Evolutionary conservation across 2,888 invertebrate genomes (phyloP).

Genomic region (Ligdia adustata): DNA sequence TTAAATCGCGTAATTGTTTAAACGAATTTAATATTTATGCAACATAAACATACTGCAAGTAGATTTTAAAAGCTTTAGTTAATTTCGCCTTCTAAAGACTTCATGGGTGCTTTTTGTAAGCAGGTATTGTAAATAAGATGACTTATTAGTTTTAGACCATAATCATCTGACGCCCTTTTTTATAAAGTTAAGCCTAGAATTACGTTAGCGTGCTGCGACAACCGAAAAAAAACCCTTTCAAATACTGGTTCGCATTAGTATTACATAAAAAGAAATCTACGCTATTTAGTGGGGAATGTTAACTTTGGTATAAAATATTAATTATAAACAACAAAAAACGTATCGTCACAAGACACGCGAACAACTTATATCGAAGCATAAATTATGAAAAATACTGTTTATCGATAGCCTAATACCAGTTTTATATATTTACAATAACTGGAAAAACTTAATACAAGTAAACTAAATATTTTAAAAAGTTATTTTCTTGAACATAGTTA

Average conservation of each 20-base stretch:
- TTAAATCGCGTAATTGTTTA: no score
- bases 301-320: constrained; percentile 88
- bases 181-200: constrained; percentile 72
- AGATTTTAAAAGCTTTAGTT: no score
- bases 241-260: constrained; percentile 49
- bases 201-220: constrained; percentile 58
- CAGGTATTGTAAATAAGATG: no score
- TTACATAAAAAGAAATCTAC: constrained; percentile 63
- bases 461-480: constrained; percentile 32
- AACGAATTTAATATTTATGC: no score
- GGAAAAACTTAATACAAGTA: constrained; percentile 61
- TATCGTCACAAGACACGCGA: constrained; percentile 76
- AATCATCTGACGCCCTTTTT: constrained; percentile 18
- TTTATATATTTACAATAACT: constrained; percentile 75
- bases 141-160: no score
- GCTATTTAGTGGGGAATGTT: constrained; percentile 87
- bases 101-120: no score
- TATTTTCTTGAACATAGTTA: constrained; percentile 34
- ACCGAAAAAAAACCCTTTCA: constrained; percentile 55
- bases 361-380: constrained; percentile 78
- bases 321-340: constrained; percentile 81
- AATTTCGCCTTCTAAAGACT: no score
- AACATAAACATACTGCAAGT: no score
- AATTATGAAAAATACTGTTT: constrained; percentile 82
- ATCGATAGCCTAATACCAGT: constrained; percentile 73